phyloP scores from a whole-genome alignment of 2,888 invertebrate species.

The Eristalinus aeneus region DNA sequence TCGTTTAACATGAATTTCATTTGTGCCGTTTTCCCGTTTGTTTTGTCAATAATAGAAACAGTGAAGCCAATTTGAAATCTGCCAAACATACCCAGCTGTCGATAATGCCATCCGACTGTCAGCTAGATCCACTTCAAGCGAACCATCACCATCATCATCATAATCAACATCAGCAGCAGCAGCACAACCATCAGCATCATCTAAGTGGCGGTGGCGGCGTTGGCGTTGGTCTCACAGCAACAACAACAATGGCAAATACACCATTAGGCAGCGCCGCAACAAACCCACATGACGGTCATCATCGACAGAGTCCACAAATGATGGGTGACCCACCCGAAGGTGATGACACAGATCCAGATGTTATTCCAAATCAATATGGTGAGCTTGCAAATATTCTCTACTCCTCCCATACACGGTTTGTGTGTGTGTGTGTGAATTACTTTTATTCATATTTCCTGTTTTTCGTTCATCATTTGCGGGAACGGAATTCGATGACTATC shows the following conservation, averaged over 20 bases:
- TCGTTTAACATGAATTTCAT: constrained; percentile 52
- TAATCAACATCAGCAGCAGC: constrained; percentile 75
- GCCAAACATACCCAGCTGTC: constrained; percentile 81
- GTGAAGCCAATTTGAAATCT: constrained; percentile 80
- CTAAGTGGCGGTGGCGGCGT: constrained; percentile 72
- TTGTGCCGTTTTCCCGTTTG: constrained; percentile 36
- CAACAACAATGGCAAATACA: constrained; percentile 68
- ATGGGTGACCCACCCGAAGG: constrained; percentile 79
- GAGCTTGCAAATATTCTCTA: constrained; percentile 77
- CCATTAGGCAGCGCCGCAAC: constrained; percentile 79
- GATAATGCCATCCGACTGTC: constrained; percentile 80
- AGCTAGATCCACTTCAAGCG: constrained; percentile 80
- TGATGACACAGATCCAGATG: constrained; percentile 90
- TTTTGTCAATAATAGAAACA: constrained; percentile 76
- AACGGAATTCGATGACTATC: background rate
- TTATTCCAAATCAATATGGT: constrained; percentile 94
- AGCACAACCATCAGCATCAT: constrained; percentile 77
- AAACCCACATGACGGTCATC: constrained; percentile 80
- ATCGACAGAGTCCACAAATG: constrained; percentile 81
- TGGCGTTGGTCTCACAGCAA: constrained; percentile 56
- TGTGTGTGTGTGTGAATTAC: background rate
- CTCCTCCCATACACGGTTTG: background rate
- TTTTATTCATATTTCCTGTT: constrained; percentile 48
- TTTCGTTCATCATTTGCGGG: background rate
- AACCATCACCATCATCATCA: constrained; percentile 75